A percentile compares a stretch with the other conserved stretches of the same genome.
These are phyloP conservation scores for Trypoxylon attenuatum DNA, from an alignment of 2,888 invertebrate species.

Conservation along the genomic window DNA sequence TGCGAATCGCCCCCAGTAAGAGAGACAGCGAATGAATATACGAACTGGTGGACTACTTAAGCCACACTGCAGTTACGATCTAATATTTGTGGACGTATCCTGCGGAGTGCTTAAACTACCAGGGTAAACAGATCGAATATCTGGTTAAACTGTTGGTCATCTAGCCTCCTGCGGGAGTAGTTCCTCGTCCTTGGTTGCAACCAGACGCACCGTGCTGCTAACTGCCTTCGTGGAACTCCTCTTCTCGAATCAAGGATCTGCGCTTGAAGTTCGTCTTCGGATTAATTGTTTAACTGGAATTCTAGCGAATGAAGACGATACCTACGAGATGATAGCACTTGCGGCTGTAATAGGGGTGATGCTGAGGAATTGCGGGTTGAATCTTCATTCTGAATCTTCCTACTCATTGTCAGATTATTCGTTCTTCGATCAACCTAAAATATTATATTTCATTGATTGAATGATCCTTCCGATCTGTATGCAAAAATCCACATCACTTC, in stretches of 20 bases:
- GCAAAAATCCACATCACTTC: too few species aligned
- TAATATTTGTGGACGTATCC: too few species aligned
- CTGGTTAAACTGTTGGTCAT: slow-evolving; percentile 56
- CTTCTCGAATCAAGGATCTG: slow-evolving; percentile 34
- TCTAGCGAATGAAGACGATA: slow-evolving; percentile 23
- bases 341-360: too few species aligned
- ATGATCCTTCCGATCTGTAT: too few species aligned
- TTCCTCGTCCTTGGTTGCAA: slow-evolving; percentile 5
- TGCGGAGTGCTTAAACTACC: slow-evolving; percentile 34
- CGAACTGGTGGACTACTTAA: slow-evolving; percentile 29
- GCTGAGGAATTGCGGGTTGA: too few species aligned
- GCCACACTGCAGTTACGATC: slow-evolving; percentile 1
- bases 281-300: slow-evolving; percentile 46
- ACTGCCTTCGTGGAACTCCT: slow-evolving; percentile 41
- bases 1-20: too few species aligned
- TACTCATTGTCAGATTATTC: too few species aligned
- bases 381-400: too few species aligned
- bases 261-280: slow-evolving; percentile 34
- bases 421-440: too few species aligned
- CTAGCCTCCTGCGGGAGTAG: slow-evolving; percentile 30
- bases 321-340: slow-evolving; percentile 4
- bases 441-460: too few species aligned
- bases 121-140: slow-evolving; percentile 52
- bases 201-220: slow-evolving; percentile 25
- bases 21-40: too few species aligned